phyloP scores from a whole-genome alignment of 2,888 invertebrate genomes.

The Zaprionus lineosus region DNA sequence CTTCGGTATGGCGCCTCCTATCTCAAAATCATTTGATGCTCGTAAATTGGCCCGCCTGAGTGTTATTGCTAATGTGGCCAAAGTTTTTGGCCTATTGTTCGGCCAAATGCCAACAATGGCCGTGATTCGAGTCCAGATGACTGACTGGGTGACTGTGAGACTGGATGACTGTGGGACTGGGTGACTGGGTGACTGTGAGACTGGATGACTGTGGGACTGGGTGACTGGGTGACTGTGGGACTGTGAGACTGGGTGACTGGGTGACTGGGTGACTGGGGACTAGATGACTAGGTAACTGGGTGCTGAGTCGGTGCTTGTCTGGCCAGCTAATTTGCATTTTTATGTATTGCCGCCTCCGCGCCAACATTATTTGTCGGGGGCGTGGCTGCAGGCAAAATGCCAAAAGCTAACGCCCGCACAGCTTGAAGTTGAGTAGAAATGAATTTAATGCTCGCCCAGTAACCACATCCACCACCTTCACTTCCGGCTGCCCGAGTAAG shows the following conservation, averaged over 20 bases:
- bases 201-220: too few species aligned
- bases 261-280: too few species aligned
- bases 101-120: slow-evolving; percentile 1
- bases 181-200: too few species aligned
- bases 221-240: too few species aligned
- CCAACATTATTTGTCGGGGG: slow-evolving; percentile 15
- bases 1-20: slow-evolving; percentile 12
- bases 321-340: slow-evolving; percentile 64
- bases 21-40: slow-evolving; percentile 17
- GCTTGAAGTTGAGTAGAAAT: slow-evolving; percentile 29
- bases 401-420: slow-evolving; percentile 20
- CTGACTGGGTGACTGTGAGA: too few species aligned
- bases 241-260: too few species aligned
- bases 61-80: slow-evolving; percentile 21
- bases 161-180: too few species aligned
- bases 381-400: slow-evolving; percentile 16
- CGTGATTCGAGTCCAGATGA: background rate
- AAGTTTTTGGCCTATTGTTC: slow-evolving; percentile 11
- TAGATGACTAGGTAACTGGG: too few species aligned
- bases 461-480: slow-evolving; percentile 21
- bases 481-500: slow-evolving; percentile 18
- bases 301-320: slow-evolving; percentile 12
- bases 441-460: slow-evolving; percentile 30
- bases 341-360: slow-evolving; percentile 25
- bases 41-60: slow-evolving; percentile 22